Base-by-base conservation (phyloP, 2,113 vertebrate genomes). In the Phainopepla nitens region DNA sequence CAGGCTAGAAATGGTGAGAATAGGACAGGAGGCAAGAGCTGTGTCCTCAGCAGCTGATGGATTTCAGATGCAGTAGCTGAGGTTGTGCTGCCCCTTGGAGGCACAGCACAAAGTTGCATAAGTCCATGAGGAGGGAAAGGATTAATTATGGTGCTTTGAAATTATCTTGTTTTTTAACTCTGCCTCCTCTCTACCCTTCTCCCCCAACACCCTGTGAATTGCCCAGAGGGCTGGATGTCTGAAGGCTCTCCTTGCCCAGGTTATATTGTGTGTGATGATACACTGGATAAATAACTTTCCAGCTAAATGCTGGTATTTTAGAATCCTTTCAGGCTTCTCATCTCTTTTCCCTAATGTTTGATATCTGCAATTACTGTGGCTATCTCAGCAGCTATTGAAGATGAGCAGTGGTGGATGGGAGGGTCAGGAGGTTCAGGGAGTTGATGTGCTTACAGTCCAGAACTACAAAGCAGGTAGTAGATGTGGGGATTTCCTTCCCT, bases 71-170 rank as follows among this genome's bases (percentile, higher is more conserved):
- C 1, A 2, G 61, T 90, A 72, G 25, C 78, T 71, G 70, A 82
- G 90, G 45, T 57, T 78, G 88, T 92, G 93, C 92, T 96, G 94
- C 92, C 93, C 58, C 94, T 82, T 1, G 4, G 78, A 95, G 95
- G 87, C 84, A 62, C 41, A 31, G 53, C 81, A 54, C 50, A 18
- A 73, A 62, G 45, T 47, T 95, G 91, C 95, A 92, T 24, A 50
- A 83, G 6, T 4, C 15, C 44, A 29, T 3, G 28, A 31, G 31
- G 21, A 81, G 17, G 36, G n/a, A 85, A 72, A 83, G 20, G 42
- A 57, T 78, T 53, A 7, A 28, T 23, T 61, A 18, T 1, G 42
- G 22, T 53, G 14, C 31, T 85, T 91, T 82, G 13, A 72, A 82
- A 49, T n/a, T 1, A 24, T 23, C 16, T 47, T 23, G 15, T 6